A percentile compares a stretch with the other conserved stretches of the same genome.
Evolutionary conservation across 1,140 invertebrate species (phyloP).

Genomic region (Macrotrachela quadricornifera): DNA sequence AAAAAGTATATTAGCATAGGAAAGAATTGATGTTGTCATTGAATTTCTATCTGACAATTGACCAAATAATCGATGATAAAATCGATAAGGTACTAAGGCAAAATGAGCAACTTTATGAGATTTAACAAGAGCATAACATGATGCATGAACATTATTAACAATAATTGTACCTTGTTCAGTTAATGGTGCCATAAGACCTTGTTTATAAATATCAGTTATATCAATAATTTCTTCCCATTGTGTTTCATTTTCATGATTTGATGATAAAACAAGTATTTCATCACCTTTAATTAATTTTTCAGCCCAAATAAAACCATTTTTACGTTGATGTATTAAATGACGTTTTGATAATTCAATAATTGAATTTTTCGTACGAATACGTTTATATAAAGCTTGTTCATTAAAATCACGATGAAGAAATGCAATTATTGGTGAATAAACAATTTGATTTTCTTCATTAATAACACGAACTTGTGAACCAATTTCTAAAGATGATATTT

Average conservation of each 20-base stretch:
- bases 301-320: neutral
- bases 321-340: neutral
- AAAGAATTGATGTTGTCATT: too few relatives aligned
- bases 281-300: neutral
- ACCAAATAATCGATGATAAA: too few relatives aligned
- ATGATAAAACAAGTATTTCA: neutral
- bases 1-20: too few relatives aligned
- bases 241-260: neutral
- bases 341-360: too few relatives aligned
- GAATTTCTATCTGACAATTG: too few relatives aligned
- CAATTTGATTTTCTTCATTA: too few relatives aligned
- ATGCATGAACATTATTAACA: constrained; percentile 67
- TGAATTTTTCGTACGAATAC: too few relatives aligned
- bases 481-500: too few relatives aligned
- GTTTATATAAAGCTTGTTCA: too few relatives aligned
- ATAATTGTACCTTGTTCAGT: constrained; percentile 64
- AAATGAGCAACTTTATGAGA: constrained; percentile 58
- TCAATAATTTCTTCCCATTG: constrained; percentile 16
- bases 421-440: too few relatives aligned
- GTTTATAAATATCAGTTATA: constrained; percentile 43
- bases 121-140: constrained; percentile 74
- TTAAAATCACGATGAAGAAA: too few relatives aligned
- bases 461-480: too few relatives aligned
- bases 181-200: constrained; percentile 67
- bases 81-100: neutral